phyloP scores from a whole-genome alignment of 2,888 invertebrate genomes.

The Theretra japonica region DNA sequence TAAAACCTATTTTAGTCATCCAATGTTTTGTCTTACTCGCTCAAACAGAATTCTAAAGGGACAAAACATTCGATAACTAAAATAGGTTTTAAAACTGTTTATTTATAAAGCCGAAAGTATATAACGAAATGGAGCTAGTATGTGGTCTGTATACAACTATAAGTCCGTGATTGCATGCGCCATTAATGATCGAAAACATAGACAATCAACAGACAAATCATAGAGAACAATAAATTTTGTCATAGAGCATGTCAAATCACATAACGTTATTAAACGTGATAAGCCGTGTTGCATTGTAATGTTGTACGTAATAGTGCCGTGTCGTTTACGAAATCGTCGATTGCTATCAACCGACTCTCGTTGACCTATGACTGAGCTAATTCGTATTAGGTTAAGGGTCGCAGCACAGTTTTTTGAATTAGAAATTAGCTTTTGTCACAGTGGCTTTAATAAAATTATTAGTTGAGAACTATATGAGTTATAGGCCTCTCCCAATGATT shows the following conservation, averaged over 20 bases:
- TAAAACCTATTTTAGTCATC: too few relatives aligned
- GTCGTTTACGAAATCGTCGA: constrained; percentile 35
- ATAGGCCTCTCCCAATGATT: too few relatives aligned
- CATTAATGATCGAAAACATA: background rate
- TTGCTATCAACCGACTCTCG: constrained; percentile 23
- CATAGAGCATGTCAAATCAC: constrained; percentile 19
- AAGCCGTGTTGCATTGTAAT: constrained; percentile 13
- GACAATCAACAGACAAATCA: constrained; percentile 14
- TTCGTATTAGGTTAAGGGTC: constrained; percentile 22
- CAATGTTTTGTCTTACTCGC: too few relatives aligned
- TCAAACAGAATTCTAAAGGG: too few relatives aligned
- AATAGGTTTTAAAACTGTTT: too few relatives aligned
- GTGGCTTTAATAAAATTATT: background rate
- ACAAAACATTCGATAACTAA: too few relatives aligned
- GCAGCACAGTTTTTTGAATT: constrained; percentile 16
- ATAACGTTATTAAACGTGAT: constrained; percentile 13
- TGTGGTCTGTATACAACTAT: too few relatives aligned
- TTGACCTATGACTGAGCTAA: constrained; percentile 38
- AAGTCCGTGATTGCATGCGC: too few relatives aligned
- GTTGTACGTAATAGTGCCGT: constrained; percentile 15
- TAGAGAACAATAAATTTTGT: constrained; percentile 26
- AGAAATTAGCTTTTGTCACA: background rate
- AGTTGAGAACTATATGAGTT: background rate
- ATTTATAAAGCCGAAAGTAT: too few relatives aligned
- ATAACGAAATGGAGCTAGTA: too few relatives aligned